Evolutionary conservation across 2,888 invertebrate genomes (phyloP).

Genomic region (Nysson spinosus): DNA sequence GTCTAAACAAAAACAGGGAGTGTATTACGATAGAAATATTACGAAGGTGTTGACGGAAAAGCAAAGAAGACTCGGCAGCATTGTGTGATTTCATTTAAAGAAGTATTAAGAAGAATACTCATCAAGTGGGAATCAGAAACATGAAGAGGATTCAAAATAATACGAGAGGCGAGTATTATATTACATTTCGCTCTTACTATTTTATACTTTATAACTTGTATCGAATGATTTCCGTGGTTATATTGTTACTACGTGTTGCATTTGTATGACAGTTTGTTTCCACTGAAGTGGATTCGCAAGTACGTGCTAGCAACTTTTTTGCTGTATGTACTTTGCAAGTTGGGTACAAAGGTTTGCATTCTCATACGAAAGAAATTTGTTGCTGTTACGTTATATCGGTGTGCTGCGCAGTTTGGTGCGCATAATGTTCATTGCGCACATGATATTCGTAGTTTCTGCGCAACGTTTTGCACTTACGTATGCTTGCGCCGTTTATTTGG

Average conservation of each 20-base stretch:
- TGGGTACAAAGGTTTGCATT: too few species aligned
- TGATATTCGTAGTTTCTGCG: too few species aligned
- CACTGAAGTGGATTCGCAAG: neutral
- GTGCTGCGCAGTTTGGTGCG: too few species aligned
- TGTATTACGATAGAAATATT: too few species aligned
- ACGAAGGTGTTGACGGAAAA: too few species aligned
- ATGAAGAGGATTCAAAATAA: slow-evolving; percentile 42
- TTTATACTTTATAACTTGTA: slow-evolving; percentile 11
- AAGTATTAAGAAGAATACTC: slow-evolving; percentile 40
- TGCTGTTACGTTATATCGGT: too few species aligned
- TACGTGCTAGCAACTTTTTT: slow-evolving; percentile 17
- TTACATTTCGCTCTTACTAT: slow-evolving; percentile 29
- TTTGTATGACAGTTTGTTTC: neutral
- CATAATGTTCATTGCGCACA: neutral
- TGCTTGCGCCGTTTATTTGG: slow-evolving; percentile 7
- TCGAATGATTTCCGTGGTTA: slow-evolving; percentile 5
- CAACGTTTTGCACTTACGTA: neutral
- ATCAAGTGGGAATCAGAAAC: slow-evolving; percentile 28
- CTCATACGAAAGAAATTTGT: too few species aligned
- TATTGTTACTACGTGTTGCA: neutral
- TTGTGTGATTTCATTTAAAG: slow-evolving; percentile 19
- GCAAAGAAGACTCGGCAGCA: slow-evolving; percentile 20
- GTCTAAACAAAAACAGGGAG: too few species aligned
- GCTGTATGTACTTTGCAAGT: too few species aligned
- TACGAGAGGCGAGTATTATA: slow-evolving; percentile 66